Percentiles rank a stretch among this genome's conserved stretches.
Evolutionary conservation across 2,888 invertebrate species (phyloP).

Genomic region (Xestia xanthographa): DNA sequence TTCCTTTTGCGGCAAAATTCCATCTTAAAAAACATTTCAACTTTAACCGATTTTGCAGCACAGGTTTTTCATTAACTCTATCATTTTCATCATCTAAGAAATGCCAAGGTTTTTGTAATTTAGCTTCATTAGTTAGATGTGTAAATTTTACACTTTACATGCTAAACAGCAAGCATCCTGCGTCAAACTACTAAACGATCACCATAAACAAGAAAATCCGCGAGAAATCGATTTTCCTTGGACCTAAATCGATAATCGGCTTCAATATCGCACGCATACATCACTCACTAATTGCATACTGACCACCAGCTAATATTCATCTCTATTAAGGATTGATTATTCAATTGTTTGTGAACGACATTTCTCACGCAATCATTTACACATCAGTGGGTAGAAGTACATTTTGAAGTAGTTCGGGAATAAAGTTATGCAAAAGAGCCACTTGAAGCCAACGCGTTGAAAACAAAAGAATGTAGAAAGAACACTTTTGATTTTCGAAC

Average conservation of each 20-base stretch:
- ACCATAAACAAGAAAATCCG: conserved; percentile 43
- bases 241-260: conserved; percentile 48
- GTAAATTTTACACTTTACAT: conserved; percentile 9
- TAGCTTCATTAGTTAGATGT: neutral
- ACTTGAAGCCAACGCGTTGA: conserved; percentile 11
- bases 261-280: conserved; percentile 51
- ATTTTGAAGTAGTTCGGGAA: conserved; percentile 43
- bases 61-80: neutral
- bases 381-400: conserved; percentile 41
- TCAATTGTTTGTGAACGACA: conserved; percentile 45
- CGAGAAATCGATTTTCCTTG: conserved; percentile 59
- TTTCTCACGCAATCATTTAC: conserved; percentile 58
- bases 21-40: neutral
- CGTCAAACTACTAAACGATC: conserved; percentile 13
- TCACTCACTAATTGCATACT: conserved; percentile 40
- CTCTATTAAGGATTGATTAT: conserved; percentile 52
- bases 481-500: neutral
- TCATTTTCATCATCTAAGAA: neutral
- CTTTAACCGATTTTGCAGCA: neutral
- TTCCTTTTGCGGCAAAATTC: too few species aligned
- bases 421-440: conserved; percentile 21
- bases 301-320: conserved; percentile 36
- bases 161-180: conserved; percentile 9
- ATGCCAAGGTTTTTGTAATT: neutral
- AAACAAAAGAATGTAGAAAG: conserved; percentile 1